A percentile compares a stretch with the other conserved stretches of the same genome.
Conservation (phyloP, 1,140 invertebrate species). For the Polyergus mexicanus region DNA sequence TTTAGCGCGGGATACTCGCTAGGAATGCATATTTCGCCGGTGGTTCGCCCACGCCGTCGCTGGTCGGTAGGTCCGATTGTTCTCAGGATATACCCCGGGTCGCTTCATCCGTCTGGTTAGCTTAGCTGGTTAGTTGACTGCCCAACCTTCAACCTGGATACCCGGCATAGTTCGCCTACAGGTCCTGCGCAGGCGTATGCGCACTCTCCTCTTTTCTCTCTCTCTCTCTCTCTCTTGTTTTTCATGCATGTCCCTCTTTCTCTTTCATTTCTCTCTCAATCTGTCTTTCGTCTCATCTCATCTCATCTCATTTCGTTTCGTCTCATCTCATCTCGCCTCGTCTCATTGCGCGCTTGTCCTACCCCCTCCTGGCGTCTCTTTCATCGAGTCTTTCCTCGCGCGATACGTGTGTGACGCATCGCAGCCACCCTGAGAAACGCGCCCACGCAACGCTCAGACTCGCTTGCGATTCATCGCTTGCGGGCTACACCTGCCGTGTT, state of each 20-base stretch:
- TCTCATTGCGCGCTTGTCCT: conserved; percentile 43
- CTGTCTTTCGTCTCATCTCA: conserved; percentile 40
- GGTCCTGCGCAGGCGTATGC: conserved; percentile 73
- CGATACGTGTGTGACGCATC: conserved; percentile 82
- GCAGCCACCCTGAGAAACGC: conserved; percentile 84
- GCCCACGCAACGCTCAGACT: conserved; percentile 80
- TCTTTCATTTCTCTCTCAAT: conserved; percentile 37
- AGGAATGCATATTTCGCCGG: conserved; percentile 83
- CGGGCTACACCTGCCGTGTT: conserved; percentile 81
- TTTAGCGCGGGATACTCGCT: conserved; percentile 74
- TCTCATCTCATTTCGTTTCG: conserved; percentile 46
- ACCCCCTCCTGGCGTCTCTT: conserved; percentile 51
- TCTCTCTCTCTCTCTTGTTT: conserved; percentile 56
- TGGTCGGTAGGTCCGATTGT: conserved; percentile 83
- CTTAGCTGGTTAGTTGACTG: conserved; percentile 74
- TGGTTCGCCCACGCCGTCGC: conserved; percentile 80
- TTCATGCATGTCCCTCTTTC: not conserved
- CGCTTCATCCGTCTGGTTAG: conserved; percentile 79
- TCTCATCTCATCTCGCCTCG: conserved; percentile 29
- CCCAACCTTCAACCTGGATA: conserved; percentile 84
- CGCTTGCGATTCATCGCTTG: conserved; percentile 78
- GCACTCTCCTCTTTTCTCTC: conserved; percentile 66
- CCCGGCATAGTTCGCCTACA: conserved; percentile 85
- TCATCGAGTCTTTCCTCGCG: conserved; percentile 70
- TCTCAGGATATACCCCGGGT: conserved; percentile 82